Conservation (phyloP, 2,888 invertebrate genomes). For the Tipula confusa region DNA sequence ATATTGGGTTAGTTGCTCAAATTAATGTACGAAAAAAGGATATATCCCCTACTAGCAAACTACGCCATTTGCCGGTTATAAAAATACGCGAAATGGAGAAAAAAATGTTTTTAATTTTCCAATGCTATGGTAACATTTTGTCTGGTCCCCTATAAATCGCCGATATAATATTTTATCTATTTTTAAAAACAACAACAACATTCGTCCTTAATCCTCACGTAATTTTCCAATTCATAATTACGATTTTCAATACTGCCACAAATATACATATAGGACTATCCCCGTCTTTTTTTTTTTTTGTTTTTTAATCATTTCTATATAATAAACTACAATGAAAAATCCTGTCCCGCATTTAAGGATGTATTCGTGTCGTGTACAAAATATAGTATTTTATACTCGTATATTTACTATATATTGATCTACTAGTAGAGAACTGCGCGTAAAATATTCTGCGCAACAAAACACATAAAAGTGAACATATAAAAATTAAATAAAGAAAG, state of each 20-base stretch:
- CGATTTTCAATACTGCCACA: background rate
- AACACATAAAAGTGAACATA: background rate
- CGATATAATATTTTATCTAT: background rate
- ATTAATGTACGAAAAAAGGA: background rate
- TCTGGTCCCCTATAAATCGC: background rate
- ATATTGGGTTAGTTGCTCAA: background rate
- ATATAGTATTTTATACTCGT: background rate
- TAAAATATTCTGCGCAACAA: background rate
- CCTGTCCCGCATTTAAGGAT: background rate
- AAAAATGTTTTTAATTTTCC: background rate
- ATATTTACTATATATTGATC: conserved; percentile 15
- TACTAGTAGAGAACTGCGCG: conserved; percentile 12
- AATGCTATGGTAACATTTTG: background rate
- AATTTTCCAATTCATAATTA: background rate
- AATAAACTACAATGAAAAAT: background rate
- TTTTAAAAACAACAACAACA: background rate
- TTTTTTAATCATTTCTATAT: too few species aligned
- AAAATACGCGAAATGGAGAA: background rate
- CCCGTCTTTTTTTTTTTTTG: too few species aligned
- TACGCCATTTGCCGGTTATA: background rate
- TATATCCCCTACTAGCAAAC: background rate
- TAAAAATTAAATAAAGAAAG: background rate
- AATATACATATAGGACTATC: background rate
- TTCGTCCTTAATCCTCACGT: background rate
- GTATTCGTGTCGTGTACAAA: background rate